phyloP scores from a whole-genome alignment of 2,888 invertebrate species.

The Mycalesis mineus region DNA sequence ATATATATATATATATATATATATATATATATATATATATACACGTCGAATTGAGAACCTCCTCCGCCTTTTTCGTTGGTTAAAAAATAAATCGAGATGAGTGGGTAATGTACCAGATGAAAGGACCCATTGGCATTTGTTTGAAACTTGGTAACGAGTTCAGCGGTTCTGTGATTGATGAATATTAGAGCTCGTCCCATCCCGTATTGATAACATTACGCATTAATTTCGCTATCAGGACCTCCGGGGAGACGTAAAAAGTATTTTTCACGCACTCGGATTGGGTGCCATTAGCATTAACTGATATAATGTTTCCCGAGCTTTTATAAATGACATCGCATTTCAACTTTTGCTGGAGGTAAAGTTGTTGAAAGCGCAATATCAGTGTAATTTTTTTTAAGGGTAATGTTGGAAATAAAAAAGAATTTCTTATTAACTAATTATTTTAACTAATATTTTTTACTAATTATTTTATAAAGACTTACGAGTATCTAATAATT shows the following conservation, averaged over 20 bases:
- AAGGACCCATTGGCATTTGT: conserved; percentile 56
- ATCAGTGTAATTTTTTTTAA: not conserved
- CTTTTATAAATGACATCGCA: conserved; percentile 9
- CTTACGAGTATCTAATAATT: too few relatives aligned
- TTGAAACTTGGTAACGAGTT: conserved; percentile 71
- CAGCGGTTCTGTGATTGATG: conserved; percentile 70
- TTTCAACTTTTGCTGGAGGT: not conserved
- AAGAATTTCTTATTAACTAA: too few relatives aligned
- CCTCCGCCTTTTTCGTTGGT: too few relatives aligned
- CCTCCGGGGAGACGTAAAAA: conserved; percentile 40
- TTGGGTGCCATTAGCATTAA: conserved; percentile 25
- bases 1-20: too few relatives aligned
- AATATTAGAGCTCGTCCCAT: conserved; percentile 38
- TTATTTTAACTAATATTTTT: too few relatives aligned
- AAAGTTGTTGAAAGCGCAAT: conserved; percentile 4
- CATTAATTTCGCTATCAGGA: conserved; percentile 36
- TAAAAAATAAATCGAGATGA: not conserved
- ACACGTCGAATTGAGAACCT: too few relatives aligned
- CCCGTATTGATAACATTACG: conserved; percentile 36
- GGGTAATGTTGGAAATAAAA: too few relatives aligned
- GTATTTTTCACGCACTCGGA: conserved; percentile 42
- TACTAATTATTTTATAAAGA: too few relatives aligned
- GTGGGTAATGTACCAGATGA: conserved; percentile 48
- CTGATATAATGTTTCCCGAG: conserved; percentile 15
- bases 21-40: too few relatives aligned